A percentile compares a stretch with the other conserved stretches of the same genome.
These are phyloP conservation scores for Gobiocypris rarus DNA, from an alignment of 2,113 vertebrate genomes.

Conservation along the genomic window DNA sequence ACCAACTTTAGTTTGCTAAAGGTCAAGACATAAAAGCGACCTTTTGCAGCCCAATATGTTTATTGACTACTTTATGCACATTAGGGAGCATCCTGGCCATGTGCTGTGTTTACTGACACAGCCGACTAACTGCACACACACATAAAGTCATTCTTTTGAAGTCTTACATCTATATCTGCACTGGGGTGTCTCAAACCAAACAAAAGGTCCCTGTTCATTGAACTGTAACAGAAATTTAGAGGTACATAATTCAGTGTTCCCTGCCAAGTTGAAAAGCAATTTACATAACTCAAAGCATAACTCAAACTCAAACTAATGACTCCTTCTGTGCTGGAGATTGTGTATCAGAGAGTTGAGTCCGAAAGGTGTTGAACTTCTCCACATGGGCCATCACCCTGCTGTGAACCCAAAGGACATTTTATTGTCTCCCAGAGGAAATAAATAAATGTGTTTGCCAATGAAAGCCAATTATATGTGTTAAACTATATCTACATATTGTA, in stretches of 20 bases:
- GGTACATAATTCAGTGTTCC: constrained; percentile 42
- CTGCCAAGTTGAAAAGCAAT: constrained; percentile 57
- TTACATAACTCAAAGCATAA: constrained; percentile 52
- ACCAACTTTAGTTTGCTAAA: background rate
- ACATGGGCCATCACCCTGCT: constrained; percentile 31
- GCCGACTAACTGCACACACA: constrained; percentile 8
- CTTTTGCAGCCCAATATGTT: constrained; percentile 36
- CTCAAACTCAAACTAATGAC: constrained; percentile 35
- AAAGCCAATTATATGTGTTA: background rate
- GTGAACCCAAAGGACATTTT: constrained; percentile 39
- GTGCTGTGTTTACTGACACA: constrained; percentile 48
- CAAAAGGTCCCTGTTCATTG: constrained; percentile 35
- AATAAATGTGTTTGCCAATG: constrained; percentile 19
- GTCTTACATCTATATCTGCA: constrained; percentile 25
- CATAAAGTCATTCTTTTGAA: constrained; percentile 45
- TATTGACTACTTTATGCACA: constrained; percentile 19
- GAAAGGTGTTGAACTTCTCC: constrained; percentile 22
- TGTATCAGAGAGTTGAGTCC: constrained; percentile 21
- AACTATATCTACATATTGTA: background rate
- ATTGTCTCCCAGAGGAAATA: constrained; percentile 31
- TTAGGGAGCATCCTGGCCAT: background rate
- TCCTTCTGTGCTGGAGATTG: constrained; percentile 50
- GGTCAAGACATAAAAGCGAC: constrained; percentile 9
- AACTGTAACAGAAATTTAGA: constrained; percentile 38
- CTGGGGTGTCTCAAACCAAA: constrained; percentile 31